Conservation (phyloP, 2,113 vertebrate genomes). For the Ceyx cyanopectus region DNA sequence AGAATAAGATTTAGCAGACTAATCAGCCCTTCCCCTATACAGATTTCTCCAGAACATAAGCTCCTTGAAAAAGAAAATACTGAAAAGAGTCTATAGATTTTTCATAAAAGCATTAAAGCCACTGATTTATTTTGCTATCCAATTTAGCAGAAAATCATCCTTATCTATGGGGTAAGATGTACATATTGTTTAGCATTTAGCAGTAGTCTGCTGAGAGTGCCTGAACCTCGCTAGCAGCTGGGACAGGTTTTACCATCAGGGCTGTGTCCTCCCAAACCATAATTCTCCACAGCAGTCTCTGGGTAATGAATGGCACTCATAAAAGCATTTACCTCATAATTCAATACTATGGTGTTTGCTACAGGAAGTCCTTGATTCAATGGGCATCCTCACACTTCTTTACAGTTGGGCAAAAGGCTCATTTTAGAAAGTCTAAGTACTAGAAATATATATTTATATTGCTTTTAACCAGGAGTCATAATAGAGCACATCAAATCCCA, state of each 20-base stretch:
- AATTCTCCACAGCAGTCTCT: neutral
- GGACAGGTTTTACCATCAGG: neutral
- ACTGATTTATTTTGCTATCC: neutral
- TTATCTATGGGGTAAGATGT: neutral
- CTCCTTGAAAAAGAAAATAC: neutral
- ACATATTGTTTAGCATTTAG: neutral
- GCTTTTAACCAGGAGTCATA: neutral
- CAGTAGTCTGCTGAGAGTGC: neutral
- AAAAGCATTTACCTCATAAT: neutral
- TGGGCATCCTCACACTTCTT: neutral
- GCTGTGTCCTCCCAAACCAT: neutral
- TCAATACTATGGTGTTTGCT: neutral
- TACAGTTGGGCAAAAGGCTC: neutral
- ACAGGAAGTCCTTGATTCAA: neutral
- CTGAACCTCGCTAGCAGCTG: neutral
- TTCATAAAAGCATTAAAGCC: constrained; percentile 1
- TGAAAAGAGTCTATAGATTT: neutral
- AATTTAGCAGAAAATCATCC: constrained; percentile 15
- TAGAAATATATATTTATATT: neutral
- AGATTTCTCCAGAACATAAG: neutral
- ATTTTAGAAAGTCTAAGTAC: neutral
- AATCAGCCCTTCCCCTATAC: neutral
- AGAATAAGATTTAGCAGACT: neutral
- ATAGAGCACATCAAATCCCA: neutral
- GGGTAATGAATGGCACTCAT: neutral